phyloP scores from a whole-genome alignment of 1,140 invertebrate genomes.

The Euwallacea fornicatus region DNA sequence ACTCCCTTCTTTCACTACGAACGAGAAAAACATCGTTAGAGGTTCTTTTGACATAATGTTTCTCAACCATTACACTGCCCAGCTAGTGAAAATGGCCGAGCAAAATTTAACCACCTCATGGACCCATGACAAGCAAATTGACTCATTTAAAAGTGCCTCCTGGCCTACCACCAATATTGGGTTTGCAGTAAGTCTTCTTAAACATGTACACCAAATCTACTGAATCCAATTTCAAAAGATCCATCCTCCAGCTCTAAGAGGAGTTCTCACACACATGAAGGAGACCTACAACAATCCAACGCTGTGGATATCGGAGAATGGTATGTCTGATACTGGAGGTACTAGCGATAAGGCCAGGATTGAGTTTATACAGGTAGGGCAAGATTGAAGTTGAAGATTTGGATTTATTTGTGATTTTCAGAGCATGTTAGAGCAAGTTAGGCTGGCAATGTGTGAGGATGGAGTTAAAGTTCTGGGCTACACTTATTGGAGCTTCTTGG shows the following conservation, averaged over 20 bases:
- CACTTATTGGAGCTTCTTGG: slow-evolving; percentile 66
- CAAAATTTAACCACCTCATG: slow-evolving; percentile 14
- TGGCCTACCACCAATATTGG: slow-evolving; percentile 2
- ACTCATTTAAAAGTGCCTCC: background rate
- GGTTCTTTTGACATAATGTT: slow-evolving; percentile 42
- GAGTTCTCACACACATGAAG: slow-evolving; percentile 65
- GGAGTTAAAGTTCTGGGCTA: slow-evolving; percentile 57
- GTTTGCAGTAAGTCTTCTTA: background rate
- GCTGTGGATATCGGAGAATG: slow-evolving; percentile 75
- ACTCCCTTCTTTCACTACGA: slow-evolving; percentile 43
- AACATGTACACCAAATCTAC: too few relatives aligned
- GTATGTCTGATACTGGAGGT: slow-evolving; percentile 57
- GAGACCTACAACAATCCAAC: slow-evolving; percentile 62
- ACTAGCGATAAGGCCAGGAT: slow-evolving; percentile 32
- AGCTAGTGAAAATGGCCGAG: background rate
- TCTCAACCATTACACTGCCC: slow-evolving; percentile 16
- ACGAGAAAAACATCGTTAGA: slow-evolving; percentile 60
- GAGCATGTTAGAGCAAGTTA: slow-evolving; percentile 13
- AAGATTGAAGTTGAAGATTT: background rate
- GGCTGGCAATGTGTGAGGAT: slow-evolving; percentile 44
- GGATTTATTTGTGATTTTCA: slow-evolving; percentile 8
- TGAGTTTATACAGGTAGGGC: slow-evolving; percentile 34
- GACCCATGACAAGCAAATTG: slow-evolving; percentile 18
- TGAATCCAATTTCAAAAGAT: background rate
- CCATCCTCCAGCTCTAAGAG: slow-evolving; percentile 54